A percentile compares a stretch with the other conserved stretches of the same genome.
Conservation (phyloP, 2,888 invertebrate species). For the Arrhopalites spinosus region DNA sequence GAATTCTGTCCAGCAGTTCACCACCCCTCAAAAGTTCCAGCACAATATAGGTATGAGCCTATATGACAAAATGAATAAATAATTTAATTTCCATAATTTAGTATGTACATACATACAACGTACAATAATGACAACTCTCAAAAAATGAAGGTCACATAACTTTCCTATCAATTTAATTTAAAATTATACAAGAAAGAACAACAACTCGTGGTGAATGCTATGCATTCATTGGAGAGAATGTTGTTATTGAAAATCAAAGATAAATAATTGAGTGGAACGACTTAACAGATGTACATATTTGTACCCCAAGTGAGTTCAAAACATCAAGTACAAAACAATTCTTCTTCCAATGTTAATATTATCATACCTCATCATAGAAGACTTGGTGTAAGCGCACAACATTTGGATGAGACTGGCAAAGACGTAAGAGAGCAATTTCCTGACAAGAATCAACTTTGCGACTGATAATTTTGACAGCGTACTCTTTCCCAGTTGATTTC, state of each 20-base stretch:
- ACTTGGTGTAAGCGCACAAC: constrained; percentile 83
- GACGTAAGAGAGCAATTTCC: constrained; percentile 77
- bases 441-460: constrained; percentile 69
- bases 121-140: background rate
- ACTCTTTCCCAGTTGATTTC: constrained; percentile 73
- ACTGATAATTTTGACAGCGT: constrained; percentile 85
- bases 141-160: too few species aligned
- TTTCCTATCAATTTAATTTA: background rate
- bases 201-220: too few species aligned
- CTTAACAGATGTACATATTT: too few species aligned
- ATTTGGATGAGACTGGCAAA: constrained; percentile 87
- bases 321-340: too few species aligned
- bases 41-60: constrained; percentile 86
- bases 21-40: constrained; percentile 84
- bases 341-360: too few species aligned
- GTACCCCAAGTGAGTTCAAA: too few species aligned
- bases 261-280: too few species aligned
- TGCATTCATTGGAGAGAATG: too few species aligned
- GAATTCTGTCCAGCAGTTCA: constrained; percentile 74
- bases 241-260: too few species aligned
- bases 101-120: too few species aligned
- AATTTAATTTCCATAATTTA: too few species aligned
- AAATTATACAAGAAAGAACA: too few species aligned
- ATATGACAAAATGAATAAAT: constrained; percentile 54
- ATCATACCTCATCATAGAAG: constrained; percentile 73